A percentile compares a stretch with the other conserved stretches of the same genome.
Evolutionary conservation across 2,113 vertebrate species (phyloP).

Genomic region (Nestor notabilis): DNA sequence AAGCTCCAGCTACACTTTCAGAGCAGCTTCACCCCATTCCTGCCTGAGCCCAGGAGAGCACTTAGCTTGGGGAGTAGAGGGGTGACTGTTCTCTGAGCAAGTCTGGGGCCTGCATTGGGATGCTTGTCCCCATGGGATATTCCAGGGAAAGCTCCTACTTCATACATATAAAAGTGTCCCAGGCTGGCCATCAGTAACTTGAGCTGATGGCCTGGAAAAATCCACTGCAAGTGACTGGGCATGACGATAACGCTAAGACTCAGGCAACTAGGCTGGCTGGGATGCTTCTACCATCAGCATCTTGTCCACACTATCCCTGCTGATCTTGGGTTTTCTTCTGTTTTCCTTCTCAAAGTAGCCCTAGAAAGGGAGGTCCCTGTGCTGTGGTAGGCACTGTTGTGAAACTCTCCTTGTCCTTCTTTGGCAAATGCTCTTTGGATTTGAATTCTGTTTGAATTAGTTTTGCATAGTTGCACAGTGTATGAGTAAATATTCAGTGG

Average conservation of each 20-base stretch:
- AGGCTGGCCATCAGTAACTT: background rate
- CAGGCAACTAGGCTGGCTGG: background rate
- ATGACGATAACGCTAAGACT: background rate
- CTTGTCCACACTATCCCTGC: background rate
- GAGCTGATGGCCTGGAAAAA: background rate
- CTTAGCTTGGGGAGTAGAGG: background rate
- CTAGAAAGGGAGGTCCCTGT: background rate
- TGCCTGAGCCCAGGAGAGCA: rapidly evolving
- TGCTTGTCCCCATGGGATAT: background rate
- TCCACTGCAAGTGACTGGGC: background rate
- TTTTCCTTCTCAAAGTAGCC: background rate
- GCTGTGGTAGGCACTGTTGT: background rate
- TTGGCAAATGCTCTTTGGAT: background rate
- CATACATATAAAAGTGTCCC: background rate
- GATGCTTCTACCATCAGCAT: background rate
- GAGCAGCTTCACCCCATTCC: background rate
- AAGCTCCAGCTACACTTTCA: background rate
- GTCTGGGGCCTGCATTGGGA: background rate
- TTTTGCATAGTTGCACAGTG: rapidly evolving
- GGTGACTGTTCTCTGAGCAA: background rate
- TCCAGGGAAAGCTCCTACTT: background rate
- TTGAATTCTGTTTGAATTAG: background rate
- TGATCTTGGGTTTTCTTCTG: background rate
- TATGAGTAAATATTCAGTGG: background rate
- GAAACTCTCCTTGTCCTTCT: background rate